Evolutionary conservation across 2,797 vertebrate genomes (phyloP).

Genomic region (Paguma larvata): DNA sequence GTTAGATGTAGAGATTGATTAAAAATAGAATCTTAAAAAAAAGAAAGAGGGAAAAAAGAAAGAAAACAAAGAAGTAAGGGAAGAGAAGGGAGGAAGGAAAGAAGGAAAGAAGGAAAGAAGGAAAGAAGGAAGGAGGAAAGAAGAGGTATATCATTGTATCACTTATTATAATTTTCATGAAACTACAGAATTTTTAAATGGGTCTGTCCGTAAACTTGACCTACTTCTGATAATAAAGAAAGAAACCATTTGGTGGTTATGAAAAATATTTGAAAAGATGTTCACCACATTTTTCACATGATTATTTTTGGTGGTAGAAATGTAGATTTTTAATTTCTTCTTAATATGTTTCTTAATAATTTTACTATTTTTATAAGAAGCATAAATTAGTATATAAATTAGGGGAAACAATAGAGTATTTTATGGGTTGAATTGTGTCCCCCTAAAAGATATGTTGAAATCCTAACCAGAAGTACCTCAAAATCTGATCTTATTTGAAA

Average conservation of each 20-base stretch:
- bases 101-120: no score
- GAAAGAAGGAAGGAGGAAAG: no score
- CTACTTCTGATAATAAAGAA: constrained; percentile 29
- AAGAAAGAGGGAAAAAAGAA: not conserved
- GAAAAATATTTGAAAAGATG: constrained; percentile 43
- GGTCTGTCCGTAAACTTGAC: constrained; percentile 11
- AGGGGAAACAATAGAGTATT: not conserved
- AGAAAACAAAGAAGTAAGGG: no score
- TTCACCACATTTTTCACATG: not conserved
- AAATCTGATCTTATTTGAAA: not conserved
- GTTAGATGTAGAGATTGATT: no score
- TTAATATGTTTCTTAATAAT: not conserved
- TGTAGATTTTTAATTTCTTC: constrained; percentile 24
- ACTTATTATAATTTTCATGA: constrained; percentile 8
- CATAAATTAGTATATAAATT: not conserved
- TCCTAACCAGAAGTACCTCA: not conserved
- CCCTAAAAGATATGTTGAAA: not conserved
- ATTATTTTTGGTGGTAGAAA: not conserved
- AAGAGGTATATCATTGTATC: not conserved
- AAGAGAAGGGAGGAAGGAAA: no score
- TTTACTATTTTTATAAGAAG: constrained; percentile 47
- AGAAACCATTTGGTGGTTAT: constrained; percentile 7
- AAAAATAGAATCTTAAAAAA: no score
- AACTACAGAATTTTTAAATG: not conserved
- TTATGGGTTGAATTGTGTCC: not conserved